These are phyloP conservation scores for Altica lythri DNA, from an alignment of 2,888 invertebrate genomes.

Conservation along the genomic window DNA sequence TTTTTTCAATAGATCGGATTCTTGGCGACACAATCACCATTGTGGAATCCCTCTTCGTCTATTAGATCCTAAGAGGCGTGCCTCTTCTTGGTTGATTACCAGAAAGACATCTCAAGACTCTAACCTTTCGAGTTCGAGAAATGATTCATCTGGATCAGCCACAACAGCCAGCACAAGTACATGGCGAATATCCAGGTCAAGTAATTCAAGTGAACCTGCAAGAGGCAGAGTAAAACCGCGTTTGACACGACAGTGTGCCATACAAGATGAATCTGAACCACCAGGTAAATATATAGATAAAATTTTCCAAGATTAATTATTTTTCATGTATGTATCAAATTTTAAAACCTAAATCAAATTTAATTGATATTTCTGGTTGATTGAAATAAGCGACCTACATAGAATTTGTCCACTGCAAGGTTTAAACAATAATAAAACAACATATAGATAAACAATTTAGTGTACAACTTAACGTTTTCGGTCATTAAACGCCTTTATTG, in stretches of 20 bases:
- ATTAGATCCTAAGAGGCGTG: conserved; percentile 76
- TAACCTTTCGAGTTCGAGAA: conserved; percentile 85
- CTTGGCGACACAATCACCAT: conserved; percentile 77
- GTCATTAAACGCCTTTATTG: no score
- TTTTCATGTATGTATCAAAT: neutral
- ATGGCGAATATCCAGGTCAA: conserved; percentile 86
- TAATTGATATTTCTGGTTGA: no score
- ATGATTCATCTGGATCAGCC: conserved; percentile 88
- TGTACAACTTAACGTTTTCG: no score
- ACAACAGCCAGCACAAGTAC: conserved; percentile 90
- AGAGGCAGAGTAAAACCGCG: conserved; percentile 60
- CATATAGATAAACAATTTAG: no score
- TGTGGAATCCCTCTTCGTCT: conserved; percentile 78
- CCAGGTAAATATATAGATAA: conserved; percentile 48
- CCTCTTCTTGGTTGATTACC: conserved; percentile 89
- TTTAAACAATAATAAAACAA: no score
- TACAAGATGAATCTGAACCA: conserved; percentile 74
- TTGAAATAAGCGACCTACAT: no score
- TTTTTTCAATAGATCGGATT: conserved; percentile 68
- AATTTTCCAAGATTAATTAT: neutral
- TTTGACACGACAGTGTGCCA: conserved; percentile 78
- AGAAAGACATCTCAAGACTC: conserved; percentile 92
- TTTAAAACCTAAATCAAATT: no score
- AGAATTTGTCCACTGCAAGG: no score
- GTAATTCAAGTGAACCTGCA: conserved; percentile 67